Conservation (phyloP, 2,888 invertebrate species). For the Notocelia uddmanniana region DNA sequence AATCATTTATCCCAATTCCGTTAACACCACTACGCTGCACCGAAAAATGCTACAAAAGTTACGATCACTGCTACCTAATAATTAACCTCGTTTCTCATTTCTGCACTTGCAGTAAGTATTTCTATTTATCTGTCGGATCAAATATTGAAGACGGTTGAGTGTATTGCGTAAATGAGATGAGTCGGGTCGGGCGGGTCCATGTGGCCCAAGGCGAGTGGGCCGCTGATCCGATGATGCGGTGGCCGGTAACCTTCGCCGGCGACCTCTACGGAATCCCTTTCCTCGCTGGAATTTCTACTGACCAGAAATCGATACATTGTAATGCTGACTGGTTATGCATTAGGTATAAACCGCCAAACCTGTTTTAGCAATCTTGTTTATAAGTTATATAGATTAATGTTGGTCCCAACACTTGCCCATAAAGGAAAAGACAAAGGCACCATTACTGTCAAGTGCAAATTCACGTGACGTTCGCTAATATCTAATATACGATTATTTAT, state of each 20-base stretch:
- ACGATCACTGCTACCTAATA: no score
- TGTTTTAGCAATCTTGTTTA: conserved; percentile 20
- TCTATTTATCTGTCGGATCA: conserved; percentile 15
- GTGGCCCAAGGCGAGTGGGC: conserved; percentile 76
- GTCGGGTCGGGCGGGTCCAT: conserved; percentile 58
- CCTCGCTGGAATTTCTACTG: conserved; percentile 69
- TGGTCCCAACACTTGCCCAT: background rate
- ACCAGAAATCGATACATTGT: conserved; percentile 40
- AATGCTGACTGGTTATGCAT: conserved; percentile 26
- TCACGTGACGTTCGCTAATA: background rate
- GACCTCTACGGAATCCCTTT: conserved; percentile 73
- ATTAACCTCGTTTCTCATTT: no score
- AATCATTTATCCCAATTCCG: no score
- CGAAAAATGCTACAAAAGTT: no score
- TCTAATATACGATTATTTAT: no score
- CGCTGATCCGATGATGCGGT: conserved; percentile 64
- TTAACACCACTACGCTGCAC: no score
- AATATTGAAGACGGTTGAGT: conserved; percentile 12
- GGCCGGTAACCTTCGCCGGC: conserved; percentile 74
- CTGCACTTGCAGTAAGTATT: background rate
- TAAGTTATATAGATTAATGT: conserved; percentile 17
- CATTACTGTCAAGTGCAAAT: background rate
- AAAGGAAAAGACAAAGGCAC: background rate
- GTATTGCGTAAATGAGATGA: conserved; percentile 52
- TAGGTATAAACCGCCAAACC: conserved; percentile 13